Conservation (phyloP, 1,140 invertebrate genomes). For the Ips typographus region DNA sequence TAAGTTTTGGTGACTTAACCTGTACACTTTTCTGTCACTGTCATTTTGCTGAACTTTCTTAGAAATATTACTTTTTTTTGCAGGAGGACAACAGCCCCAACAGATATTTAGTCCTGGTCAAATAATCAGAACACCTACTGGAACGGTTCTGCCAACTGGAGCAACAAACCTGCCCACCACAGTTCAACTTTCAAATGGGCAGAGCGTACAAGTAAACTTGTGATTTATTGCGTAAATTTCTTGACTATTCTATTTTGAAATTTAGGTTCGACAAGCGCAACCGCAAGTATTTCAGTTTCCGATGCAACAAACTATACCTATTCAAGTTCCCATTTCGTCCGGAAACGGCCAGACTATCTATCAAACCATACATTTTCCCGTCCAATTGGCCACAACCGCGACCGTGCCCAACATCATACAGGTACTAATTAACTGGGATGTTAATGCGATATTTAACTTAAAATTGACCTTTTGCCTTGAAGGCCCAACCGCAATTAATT, state of each 20-base stretch:
- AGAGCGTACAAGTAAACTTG: slow-evolving; percentile 66
- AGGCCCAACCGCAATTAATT: slow-evolving; percentile 57
- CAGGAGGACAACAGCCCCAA: slow-evolving; percentile 56
- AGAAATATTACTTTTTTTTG: background rate
- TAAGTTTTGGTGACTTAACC: too few relatives aligned
- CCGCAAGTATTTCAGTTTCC: slow-evolving; percentile 74
- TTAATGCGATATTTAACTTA: background rate
- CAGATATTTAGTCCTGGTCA: slow-evolving; percentile 51
- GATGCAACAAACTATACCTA: slow-evolving; percentile 84
- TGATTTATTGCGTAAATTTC: background rate
- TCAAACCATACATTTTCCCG: slow-evolving; percentile 89
- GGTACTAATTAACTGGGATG: slow-evolving; percentile 45
- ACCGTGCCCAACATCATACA: slow-evolving; percentile 59
- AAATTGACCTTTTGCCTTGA: background rate
- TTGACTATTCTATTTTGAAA: background rate
- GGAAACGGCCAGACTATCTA: slow-evolving; percentile 89
- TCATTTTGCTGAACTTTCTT: too few relatives aligned
- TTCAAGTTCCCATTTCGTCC: slow-evolving; percentile 88
- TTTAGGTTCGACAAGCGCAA: slow-evolving; percentile 53
- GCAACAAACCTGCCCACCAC: slow-evolving; percentile 49
- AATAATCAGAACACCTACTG: slow-evolving; percentile 46
- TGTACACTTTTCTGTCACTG: too few relatives aligned
- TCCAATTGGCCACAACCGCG: slow-evolving; percentile 69
- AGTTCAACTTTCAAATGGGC: slow-evolving; percentile 65
- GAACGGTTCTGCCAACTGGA: slow-evolving; percentile 38